phyloP scores from a whole-genome alignment of 2,797 vertebrate genomes.

The Picus viridis region DNA sequence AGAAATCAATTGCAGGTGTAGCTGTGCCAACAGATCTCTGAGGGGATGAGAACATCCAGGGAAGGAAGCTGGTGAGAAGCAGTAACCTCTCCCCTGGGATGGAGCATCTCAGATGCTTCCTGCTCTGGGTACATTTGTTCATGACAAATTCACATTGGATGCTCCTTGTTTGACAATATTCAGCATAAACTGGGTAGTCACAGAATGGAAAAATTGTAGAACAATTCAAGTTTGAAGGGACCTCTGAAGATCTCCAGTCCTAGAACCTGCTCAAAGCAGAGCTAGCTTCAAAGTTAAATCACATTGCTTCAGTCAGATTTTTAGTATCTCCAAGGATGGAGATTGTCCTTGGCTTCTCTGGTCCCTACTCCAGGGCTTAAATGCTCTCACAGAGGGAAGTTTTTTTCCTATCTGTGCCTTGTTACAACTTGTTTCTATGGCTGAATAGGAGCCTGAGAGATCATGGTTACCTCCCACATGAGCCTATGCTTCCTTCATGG shows the following conservation, averaged over 20 bases:
- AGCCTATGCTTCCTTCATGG: neutral
- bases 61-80: neutral
- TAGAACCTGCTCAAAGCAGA: neutral
- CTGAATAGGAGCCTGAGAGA: neutral
- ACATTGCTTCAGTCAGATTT: rapidly evolving
- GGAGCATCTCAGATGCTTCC: neutral
- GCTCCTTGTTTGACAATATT: neutral
- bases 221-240: neutral
- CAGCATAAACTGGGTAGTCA: neutral
- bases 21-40: neutral
- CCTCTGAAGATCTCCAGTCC: neutral
- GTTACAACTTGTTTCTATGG: neutral
- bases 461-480: rapidly evolving
- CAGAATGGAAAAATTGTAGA: neutral
- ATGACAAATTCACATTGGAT: neutral
- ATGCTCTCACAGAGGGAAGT: rapidly evolving
- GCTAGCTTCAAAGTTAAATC: neutral
- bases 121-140: neutral
- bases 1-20: neutral
- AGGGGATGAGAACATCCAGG: neutral
- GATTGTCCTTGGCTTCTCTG: neutral
- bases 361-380: neutral
- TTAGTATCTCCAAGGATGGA: neutral
- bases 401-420: neutral
- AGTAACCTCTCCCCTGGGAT: neutral